A percentile compares a stretch with the other conserved stretches of the same genome.
Conservation (phyloP, 2,797 vertebrate species). For the Morus bassanus region DNA sequence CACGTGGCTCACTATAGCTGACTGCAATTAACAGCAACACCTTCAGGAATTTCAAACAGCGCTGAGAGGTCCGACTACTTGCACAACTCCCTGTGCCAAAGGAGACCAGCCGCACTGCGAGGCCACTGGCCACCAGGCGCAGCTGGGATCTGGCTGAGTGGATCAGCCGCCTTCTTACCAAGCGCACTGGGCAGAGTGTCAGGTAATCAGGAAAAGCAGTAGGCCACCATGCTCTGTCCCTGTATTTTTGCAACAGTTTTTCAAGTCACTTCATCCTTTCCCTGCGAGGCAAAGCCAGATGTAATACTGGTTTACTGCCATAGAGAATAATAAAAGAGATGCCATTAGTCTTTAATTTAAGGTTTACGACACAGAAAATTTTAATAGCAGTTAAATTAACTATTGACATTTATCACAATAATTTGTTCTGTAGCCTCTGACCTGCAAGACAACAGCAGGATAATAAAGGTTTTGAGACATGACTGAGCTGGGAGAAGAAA, state of each 20-base stretch:
- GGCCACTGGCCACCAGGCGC: slow-evolving; percentile 46
- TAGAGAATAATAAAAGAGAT: slow-evolving; percentile 19
- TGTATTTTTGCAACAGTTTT: background rate
- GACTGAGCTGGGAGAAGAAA: background rate
- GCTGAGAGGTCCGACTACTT: slow-evolving; percentile 25
- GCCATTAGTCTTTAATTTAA: slow-evolving; percentile 50
- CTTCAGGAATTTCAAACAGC: slow-evolving; percentile 29
- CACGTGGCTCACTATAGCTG: background rate
- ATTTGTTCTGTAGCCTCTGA: slow-evolving; percentile 49
- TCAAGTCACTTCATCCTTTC: background rate
- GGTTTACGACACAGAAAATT: slow-evolving; percentile 53
- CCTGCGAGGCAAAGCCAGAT: slow-evolving; percentile 16
- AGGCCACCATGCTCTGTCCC: background rate
- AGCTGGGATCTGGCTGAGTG: background rate
- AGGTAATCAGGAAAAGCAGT: slow-evolving; percentile 40
- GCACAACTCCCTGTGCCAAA: slow-evolving; percentile 14
- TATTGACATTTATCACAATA: slow-evolving; percentile 52
- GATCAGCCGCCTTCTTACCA: background rate
- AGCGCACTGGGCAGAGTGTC: background rate
- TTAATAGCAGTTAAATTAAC: slow-evolving; percentile 65
- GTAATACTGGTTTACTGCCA: background rate
- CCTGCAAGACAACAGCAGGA: background rate
- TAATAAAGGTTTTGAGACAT: background rate
- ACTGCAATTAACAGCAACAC: background rate
- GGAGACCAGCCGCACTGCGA: slow-evolving; percentile 50